Evolutionary conservation across 2,797 vertebrate species (phyloP).

Genomic region (Rhinoraja longicauda): DNA sequence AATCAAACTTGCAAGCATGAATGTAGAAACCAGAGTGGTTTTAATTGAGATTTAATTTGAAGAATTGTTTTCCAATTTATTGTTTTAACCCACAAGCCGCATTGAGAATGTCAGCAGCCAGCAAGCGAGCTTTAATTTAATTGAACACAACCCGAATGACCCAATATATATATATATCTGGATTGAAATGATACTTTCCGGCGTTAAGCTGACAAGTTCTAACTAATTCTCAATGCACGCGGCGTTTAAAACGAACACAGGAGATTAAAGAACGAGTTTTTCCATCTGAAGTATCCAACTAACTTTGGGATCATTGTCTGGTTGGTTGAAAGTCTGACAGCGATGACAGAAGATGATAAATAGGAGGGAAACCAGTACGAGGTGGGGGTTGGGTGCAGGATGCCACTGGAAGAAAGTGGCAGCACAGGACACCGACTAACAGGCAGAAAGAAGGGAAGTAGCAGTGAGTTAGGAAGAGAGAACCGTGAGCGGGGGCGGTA

Average conservation of each 20-base stretch:
- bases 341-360: conserved; percentile 23
- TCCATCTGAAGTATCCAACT: neutral
- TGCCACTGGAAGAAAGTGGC: neutral
- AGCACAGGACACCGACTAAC: neutral
- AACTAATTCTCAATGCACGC: neutral
- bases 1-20: neutral
- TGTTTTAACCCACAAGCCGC: neutral
- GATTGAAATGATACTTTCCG: neutral
- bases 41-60: neutral
- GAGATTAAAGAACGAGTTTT: neutral
- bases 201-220: neutral
- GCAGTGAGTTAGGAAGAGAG: no score
- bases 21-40: neutral
- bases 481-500: neutral
- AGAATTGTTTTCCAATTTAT: neutral
- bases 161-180: neutral
- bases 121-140: neutral
- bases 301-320: neutral
- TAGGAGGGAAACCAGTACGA: neutral
- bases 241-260: neutral
- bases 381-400: neutral
- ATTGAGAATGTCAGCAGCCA: neutral
- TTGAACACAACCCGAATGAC: neutral
- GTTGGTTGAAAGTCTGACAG: neutral
- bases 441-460: neutral